Evolutionary conservation across 1,140 invertebrate genomes (phyloP), one percentile per base, ranked within the genome.

Genomic region (Pantala flavescens): DNA sequence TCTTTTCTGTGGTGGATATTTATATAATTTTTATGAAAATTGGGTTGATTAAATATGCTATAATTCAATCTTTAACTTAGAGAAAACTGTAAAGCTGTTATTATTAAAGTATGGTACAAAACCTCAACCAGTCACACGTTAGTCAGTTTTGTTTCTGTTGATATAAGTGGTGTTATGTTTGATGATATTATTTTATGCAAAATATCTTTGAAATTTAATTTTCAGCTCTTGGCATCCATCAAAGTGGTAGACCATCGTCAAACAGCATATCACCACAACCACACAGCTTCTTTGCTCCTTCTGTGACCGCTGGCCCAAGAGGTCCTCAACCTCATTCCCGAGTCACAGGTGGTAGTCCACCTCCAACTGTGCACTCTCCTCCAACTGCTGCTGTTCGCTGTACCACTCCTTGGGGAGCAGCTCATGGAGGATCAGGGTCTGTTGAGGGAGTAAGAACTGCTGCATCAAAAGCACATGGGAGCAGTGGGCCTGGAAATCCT

Each of bases 401-500:
- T 70, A 74, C 73, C 24, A 74, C 63, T 55, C 49, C 14, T 16
- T 73, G 72, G 71, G 74, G 74, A 21, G 21, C 74, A 36, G 72
- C 71, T 3, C n/a, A 71, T 43, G 72, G 72, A 42, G 71, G 71
- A 24, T 55, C 74, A 23, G 74, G 71, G 23, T 23, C 23, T 36
- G 28, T 36, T 28, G 74, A 75, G 21, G 71, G 75, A 63, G 36
- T 43, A 14, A 28, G 43, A 70, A 36, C 42, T 19, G 24, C 74
- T 71, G 24, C 73, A 24, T 28, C 73, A 63, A 70, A 70, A 43
- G 28, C 70, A 24, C 74, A 71, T 43, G 74, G 71, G 10, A 21
- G 21, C 9, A 24, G 36, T 16, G 73, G 70, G 12, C 70, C 73
- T 43, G 75, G 75, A 3, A 76, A 75, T 28, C 76, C 76, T 7